Evolutionary conservation across 2,888 invertebrate genomes (phyloP), one percentile per base, ranked within the genome.

Genomic region (Heteromurus nitidus): DNA sequence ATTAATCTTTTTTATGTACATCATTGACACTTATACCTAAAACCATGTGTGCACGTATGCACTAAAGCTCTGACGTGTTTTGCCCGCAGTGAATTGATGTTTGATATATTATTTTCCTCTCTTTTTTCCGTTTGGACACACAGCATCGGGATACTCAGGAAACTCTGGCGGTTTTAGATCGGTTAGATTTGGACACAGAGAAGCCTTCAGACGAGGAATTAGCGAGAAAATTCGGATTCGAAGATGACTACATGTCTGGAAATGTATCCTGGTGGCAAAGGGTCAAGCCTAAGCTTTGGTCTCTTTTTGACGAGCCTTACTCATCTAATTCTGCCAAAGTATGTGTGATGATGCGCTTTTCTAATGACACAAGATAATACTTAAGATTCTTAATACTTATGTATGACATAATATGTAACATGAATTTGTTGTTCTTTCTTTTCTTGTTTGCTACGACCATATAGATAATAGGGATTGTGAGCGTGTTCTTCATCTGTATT

Each of bases 401-500:
- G n/a, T n/a, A n/a, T n/a, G n/a, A n/a, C n/a, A n/a, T n/a, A n/a
- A n/a, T n/a, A 1, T 44, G n/a, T 9, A 44, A 3, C n/a, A 44
- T 3, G n/a, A 36, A 44, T 36, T 62, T 18, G 69, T 65, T 65
- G 55, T 60, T 68, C 30, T 75, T 60, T 74, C 28, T 47, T 62
- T 65, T 47, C 22, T 26, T 74, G n/a, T 30, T 13, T 62, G n/a
- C 13, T n/a, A n/a, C n/a, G n/a, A 73, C 69, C 79, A 85, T 92
- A 53, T 94, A 99, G 98, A 95, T 98, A 88, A 96, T 99, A 90
- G 98, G 98, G 88, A 95, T 98, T 87, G 94, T 98, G 90, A 99
- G 98, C 87, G 98, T 99, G 89, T 98, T 99, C 92, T 99, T 99
- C 93, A 99, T 99, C 90, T 97, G 98, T 91, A 95, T 98, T 87